Evolutionary conservation across 2,797 vertebrate genomes (phyloP).

Genomic region (Myoxocephalus aenaeus): DNA sequence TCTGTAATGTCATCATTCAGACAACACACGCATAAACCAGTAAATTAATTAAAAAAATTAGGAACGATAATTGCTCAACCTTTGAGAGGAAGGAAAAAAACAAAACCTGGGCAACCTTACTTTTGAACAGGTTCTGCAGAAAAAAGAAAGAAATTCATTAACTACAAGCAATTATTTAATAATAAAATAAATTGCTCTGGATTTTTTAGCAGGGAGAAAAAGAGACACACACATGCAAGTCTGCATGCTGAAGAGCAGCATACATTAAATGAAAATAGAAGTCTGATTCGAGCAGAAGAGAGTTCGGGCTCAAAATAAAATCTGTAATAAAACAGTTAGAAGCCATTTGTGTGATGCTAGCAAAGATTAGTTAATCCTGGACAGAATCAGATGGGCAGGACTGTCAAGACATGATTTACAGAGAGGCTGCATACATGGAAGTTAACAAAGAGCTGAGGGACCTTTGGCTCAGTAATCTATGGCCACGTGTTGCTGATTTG

Average conservation of each 20-base stretch:
- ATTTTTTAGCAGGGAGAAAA: background rate
- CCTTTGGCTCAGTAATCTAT: background rate
- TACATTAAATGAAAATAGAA: background rate
- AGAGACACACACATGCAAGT: background rate
- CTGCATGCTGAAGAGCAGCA: background rate
- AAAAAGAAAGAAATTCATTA: background rate
- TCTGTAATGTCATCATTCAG: background rate
- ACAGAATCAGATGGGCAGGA: background rate
- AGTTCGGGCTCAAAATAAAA: background rate
- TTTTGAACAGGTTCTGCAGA: background rate
- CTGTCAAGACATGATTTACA: constrained; percentile 5
- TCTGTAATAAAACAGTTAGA: background rate
- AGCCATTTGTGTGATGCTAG: background rate
- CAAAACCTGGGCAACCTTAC: background rate
- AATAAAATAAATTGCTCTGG: background rate
- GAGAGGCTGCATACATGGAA: background rate
- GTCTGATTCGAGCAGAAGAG: background rate
- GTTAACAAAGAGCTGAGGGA: background rate
- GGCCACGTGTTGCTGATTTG: background rate
- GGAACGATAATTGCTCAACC: background rate
- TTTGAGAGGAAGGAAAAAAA: background rate
- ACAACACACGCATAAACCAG: background rate
- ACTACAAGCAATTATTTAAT: background rate
- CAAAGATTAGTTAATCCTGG: constrained; percentile 1
- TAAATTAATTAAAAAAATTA: background rate